Evolutionary conservation across 2,113 vertebrate genomes (phyloP).

Genomic region (Struthio camelus): DNA sequence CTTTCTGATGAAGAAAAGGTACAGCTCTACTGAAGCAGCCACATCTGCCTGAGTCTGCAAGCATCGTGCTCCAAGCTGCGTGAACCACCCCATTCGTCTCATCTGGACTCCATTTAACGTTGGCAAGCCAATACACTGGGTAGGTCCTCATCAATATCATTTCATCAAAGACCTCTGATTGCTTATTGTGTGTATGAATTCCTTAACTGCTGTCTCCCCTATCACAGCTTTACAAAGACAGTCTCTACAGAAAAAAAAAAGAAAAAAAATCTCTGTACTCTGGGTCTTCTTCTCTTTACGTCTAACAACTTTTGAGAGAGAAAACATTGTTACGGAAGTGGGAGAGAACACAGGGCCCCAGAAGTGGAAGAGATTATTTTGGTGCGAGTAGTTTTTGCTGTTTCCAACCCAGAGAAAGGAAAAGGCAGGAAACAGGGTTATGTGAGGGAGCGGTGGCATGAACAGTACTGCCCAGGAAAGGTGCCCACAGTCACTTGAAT

Average conservation of each 20-base stretch:
- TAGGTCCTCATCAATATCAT: background rate
- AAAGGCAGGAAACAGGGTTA: background rate
- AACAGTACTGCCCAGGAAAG: background rate
- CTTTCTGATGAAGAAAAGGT: background rate
- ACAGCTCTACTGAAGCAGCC: background rate
- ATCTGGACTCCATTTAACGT: background rate
- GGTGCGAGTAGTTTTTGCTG: background rate
- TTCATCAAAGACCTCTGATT: background rate
- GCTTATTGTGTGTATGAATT: background rate
- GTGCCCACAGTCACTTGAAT: background rate
- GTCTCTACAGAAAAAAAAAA: background rate
- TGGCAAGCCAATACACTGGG: background rate
- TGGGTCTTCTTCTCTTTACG: background rate
- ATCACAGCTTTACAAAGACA: background rate
- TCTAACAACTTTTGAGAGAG: background rate
- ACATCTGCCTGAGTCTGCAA: background rate
- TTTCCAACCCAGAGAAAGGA: background rate
- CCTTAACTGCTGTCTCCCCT: background rate
- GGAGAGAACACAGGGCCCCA: background rate
- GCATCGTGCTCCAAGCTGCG: background rate
- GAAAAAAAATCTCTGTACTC: background rate
- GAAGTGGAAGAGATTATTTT: background rate
- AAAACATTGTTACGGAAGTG: background rate
- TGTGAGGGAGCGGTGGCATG: background rate
- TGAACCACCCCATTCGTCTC: background rate